A percentile compares a stretch with the other conserved stretches of the same genome.
These are phyloP conservation scores for Axea sp. DNA, from an alignment of 2,888 invertebrate species.

Conservation along the genomic window DNA sequence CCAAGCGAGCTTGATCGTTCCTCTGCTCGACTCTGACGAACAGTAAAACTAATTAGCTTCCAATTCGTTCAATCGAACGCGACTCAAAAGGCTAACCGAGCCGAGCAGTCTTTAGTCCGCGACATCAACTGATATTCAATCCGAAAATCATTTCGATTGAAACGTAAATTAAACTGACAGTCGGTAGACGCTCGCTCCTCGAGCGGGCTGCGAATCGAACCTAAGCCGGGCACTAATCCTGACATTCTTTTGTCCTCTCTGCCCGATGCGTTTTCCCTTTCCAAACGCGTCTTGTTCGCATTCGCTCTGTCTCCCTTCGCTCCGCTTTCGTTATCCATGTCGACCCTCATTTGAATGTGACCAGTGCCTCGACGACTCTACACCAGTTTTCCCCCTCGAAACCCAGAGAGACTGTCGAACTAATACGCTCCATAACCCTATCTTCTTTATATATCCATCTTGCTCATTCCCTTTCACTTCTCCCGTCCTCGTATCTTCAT, in stretches of 20 bases:
- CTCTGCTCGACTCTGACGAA: constrained; percentile 4
- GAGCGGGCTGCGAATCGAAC: constrained; percentile 22
- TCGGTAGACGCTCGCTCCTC: constrained; percentile 14
- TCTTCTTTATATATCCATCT: constrained; percentile 57
- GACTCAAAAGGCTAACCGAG: constrained; percentile 33
- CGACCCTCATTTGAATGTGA: constrained; percentile 66
- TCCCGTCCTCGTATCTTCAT: constrained; percentile 39
- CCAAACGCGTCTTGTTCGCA: constrained; percentile 33
- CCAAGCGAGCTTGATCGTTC: constrained; percentile 1
- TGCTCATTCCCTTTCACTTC: constrained; percentile 44
- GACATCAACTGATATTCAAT: constrained; percentile 34
- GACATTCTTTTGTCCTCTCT: constrained; percentile 54
- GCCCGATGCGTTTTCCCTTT: constrained; percentile 44
- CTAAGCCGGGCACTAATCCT: constrained; percentile 52
- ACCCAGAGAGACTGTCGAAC: constrained; percentile 61
- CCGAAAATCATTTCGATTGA: constrained; percentile 47
- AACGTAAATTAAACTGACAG: constrained; percentile 53
- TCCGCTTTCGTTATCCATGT: constrained; percentile 43
- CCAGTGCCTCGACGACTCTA: constrained; percentile 63
- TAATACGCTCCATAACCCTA: constrained; percentile 56
- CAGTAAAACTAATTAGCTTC: constrained; percentile 19
- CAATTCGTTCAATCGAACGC: constrained; percentile 17
- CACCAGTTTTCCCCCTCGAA: constrained; percentile 54
- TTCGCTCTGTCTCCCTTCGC: constrained; percentile 28
- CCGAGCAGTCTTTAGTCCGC: constrained; percentile 12